Evolutionary conservation across 2,797 vertebrate species (phyloP), one percentile per base, ranked within the genome.

Genomic region (Jordanella pulchra): DNA sequence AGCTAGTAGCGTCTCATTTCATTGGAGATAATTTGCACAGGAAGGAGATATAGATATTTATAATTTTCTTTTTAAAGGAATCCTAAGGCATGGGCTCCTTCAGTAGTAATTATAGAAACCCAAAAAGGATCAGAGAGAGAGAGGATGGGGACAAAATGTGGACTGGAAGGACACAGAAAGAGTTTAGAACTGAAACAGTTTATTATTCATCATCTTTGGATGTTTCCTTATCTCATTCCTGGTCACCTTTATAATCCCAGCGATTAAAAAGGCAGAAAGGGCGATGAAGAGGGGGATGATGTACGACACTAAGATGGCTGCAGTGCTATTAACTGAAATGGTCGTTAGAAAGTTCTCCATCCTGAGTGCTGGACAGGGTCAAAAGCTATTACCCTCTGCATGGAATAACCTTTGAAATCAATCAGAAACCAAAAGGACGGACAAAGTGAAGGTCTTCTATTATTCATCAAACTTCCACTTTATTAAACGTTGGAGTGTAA

Each of bases 1-100:
- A 18, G 2, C 32, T 7, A 14, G 18, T n/a, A 35, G 21, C 21
- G 78, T 79, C 84, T 83, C 69, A 77, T 76, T 82, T 81, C 86
- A 83, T 84, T 76, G 44, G 71, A 82, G 81, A 86, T 90, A 85
- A 90, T 90, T 91, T 89, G 82, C 77, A 63, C 58, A 27, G 65
- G 72, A 35, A 45, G 58, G 73, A 58, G 79, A 80, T 70, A 66
- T 63, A 60, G 73, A 53, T 79, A 81, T 86, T 76, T 81, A 76
- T 87, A n/a, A n/a, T 70, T 28, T 68, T 58, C 61, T 76, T 77
- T 79, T 73, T 80, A 77, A 67, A 72, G 71, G 58, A 44, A 50
- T 73, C 71, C 69, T 74, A 64, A 76, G 75, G 61, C 63, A 30
- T 21, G 4, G 65, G 63, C 73, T 67, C 68, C 48, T 73, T 73